phyloP scores from a whole-genome alignment of 2,888 invertebrate species.

The Trissolcus japonicus region DNA sequence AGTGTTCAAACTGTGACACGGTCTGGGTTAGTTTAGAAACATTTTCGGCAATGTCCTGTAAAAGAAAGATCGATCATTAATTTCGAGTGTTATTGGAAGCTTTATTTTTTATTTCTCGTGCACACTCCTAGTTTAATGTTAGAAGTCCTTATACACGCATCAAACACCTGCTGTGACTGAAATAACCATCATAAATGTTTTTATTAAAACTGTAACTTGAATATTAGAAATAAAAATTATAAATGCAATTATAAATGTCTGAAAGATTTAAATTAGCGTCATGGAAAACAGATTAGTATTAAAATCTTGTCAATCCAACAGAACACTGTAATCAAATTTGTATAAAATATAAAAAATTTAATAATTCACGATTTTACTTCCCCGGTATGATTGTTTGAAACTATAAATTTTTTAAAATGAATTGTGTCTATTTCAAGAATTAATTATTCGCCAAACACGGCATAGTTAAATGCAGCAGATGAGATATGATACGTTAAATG shows the following conservation, averaged over 20 bases:
- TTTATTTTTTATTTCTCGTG: slow-evolving; percentile 57
- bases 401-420: background rate
- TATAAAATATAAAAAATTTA: background rate
- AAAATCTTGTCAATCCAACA: slow-evolving; percentile 36
- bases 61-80: slow-evolving; percentile 16
- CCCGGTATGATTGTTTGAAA: slow-evolving; percentile 10
- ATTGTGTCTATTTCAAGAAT: too few species aligned
- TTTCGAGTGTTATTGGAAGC: background rate
- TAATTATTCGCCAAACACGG: too few species aligned
- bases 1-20: slow-evolving; percentile 82
- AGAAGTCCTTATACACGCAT: slow-evolving; percentile 60
- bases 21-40: slow-evolving; percentile 84
- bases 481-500: too few species aligned
- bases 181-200: background rate
- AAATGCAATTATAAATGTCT: background rate
- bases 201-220: too few species aligned
- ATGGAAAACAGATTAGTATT: slow-evolving; percentile 18
- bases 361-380: background rate
- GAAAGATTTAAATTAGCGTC: background rate
- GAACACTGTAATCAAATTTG: slow-evolving; percentile 32
- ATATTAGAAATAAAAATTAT: background rate
- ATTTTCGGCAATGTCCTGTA: slow-evolving; percentile 77
- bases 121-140: slow-evolving; percentile 59
- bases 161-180: slow-evolving; percentile 58
- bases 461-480: too few species aligned